Conservation (phyloP, 1,140 invertebrate species). For the Linepithema humile region DNA sequence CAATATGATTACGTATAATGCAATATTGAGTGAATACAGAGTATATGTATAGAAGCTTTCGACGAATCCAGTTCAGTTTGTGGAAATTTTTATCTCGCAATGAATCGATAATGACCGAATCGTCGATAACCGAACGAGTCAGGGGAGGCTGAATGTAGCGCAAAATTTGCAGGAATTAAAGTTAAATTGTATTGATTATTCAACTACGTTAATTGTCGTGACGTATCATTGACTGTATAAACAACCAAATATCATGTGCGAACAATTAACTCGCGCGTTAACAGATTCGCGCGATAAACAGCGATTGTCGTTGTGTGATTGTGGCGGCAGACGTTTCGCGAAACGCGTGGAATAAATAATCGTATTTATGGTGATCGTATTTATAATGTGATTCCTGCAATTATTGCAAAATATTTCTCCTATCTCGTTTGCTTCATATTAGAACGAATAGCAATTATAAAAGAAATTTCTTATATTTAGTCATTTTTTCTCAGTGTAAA, state of each 20-base stretch:
- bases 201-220: constrained; percentile 39
- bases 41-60: background rate
- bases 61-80: background rate
- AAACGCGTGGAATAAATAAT: background rate
- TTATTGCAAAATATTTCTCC: background rate
- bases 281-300: constrained; percentile 28
- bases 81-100: constrained; percentile 25
- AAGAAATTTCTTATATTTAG: background rate
- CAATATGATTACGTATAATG: background rate
- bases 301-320: background rate
- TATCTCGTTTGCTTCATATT: background rate
- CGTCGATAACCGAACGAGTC: background rate
- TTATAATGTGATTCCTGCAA: background rate
- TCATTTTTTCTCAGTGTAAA: background rate
- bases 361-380: background rate
- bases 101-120: constrained; percentile 36
- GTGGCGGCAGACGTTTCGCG: background rate
- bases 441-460: background rate
- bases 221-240: constrained; percentile 38
- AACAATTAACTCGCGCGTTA: constrained; percentile 8
- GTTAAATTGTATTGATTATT: constrained; percentile 53
- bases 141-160: background rate
- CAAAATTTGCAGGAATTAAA: constrained; percentile 40
- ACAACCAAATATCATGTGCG: background rate
- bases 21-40: background rate